These are phyloP conservation scores for Microcebus ravelobensis DNA, from an alignment of 2,113 vertebrate genomes.

Conservation along the genomic window DNA sequence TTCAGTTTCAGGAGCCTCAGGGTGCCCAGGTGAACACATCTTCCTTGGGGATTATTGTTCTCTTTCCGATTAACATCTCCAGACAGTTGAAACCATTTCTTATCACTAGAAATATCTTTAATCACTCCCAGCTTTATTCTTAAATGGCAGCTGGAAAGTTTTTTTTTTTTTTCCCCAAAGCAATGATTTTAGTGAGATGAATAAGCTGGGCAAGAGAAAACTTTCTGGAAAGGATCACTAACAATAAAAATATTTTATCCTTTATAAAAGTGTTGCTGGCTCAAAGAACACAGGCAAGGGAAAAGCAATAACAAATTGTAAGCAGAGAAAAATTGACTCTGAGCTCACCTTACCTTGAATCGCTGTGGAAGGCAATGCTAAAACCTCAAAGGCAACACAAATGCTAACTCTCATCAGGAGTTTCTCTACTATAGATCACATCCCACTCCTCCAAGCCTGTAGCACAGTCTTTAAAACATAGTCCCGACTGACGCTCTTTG, in stretches of 20 bases:
- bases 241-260: conserved; percentile 47
- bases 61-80: conserved; percentile 44
- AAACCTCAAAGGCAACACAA: background rate
- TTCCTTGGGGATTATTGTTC: conserved; percentile 24
- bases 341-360: background rate
- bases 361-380: background rate
- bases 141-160: background rate
- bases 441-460: background rate
- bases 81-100: conserved; percentile 29
- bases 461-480: background rate
- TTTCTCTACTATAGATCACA: background rate
- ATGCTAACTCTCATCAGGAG: too few species aligned
- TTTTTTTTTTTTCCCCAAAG: background rate
- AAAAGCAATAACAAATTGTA: background rate
- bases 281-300: background rate
- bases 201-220: background rate
- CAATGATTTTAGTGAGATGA: background rate
- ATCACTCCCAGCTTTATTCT: background rate
- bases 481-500: background rate
- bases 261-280: background rate
- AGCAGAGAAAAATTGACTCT: background rate
- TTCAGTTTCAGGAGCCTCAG: conserved; percentile 29
- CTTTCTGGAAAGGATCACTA: conserved; percentile 47
- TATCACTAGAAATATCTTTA: background rate
- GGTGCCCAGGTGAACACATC: background rate